Evolutionary conservation across 2,888 invertebrate species (phyloP).

Genomic region (Coelopa pilipes): DNA sequence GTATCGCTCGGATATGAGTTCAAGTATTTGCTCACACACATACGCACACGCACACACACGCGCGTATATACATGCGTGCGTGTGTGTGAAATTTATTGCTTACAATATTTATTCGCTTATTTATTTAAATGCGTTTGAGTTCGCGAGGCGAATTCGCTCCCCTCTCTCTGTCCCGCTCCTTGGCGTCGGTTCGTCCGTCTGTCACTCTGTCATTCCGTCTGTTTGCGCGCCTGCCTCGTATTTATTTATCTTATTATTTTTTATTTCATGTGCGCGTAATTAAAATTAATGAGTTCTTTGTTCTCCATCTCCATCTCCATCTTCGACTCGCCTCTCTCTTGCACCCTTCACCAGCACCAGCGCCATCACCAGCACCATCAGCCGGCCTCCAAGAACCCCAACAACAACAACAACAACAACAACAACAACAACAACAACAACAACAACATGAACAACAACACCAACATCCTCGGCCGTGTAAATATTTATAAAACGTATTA

Average conservation of each 20-base stretch:
- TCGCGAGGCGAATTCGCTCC: neutral
- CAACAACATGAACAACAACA: no score
- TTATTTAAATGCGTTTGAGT: constrained; percentile 20
- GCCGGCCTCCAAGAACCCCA: no score
- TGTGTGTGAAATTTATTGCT: constrained; percentile 23
- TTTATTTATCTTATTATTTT: constrained; percentile 29
- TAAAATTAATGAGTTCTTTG: constrained; percentile 39
- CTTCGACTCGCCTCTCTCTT: no score
- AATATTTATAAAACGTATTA: no score
- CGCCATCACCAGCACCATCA: neutral
- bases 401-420: no score
- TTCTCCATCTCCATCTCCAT: constrained; percentile 9
- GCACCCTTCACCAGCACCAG: neutral
- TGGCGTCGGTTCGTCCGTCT: constrained; percentile 6
- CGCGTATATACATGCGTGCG: constrained; percentile 2
- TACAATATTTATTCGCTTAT: constrained; percentile 28
- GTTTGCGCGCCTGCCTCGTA: constrained; percentile 8
- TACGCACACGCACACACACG: no score
- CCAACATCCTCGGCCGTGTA: no score
- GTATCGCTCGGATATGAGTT: neutral
- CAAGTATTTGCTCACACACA: no score
- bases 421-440: no score
- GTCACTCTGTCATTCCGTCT: constrained; percentile 4
- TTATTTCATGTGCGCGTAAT: constrained; percentile 31
- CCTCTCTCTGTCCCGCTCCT: neutral